These are phyloP conservation scores for Myxocyprinus asiaticus DNA, from an alignment of 2,113 vertebrate genomes.

Conservation along the genomic window DNA sequence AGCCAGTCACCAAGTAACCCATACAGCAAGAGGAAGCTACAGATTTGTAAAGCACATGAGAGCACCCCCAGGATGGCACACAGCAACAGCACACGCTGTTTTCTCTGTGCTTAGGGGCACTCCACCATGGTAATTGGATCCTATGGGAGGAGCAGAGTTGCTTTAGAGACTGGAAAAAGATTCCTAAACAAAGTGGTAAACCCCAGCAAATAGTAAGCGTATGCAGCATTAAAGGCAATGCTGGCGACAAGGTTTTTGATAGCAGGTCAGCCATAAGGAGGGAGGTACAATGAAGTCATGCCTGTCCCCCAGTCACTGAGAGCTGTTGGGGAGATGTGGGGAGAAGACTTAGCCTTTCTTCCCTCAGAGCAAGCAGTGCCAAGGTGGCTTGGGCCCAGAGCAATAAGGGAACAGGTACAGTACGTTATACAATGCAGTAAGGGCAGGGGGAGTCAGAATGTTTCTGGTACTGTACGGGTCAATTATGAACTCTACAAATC, in stretches of 20 bases:
- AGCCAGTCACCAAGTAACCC: conserved; percentile 75
- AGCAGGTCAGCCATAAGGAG: conserved; percentile 78
- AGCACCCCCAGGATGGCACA: conserved; percentile 75
- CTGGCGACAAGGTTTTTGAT: conserved; percentile 60
- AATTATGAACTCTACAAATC: conserved; percentile 78
- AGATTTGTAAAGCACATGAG: conserved; percentile 81
- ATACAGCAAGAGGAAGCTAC: conserved; percentile 84
- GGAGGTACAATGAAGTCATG: conserved; percentile 62
- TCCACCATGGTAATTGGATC: conserved; percentile 57
- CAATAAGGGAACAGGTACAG: conserved; percentile 77
- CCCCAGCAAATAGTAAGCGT: conserved; percentile 78
- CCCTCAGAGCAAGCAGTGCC: conserved; percentile 73
- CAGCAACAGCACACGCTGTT: conserved; percentile 58
- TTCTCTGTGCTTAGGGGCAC: conserved; percentile 52
- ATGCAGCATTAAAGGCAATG: conserved; percentile 77
- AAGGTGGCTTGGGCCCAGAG: conserved; percentile 77
- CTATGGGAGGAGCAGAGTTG: conserved; percentile 53
- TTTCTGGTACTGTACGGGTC: conserved; percentile 83
- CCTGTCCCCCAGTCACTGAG: conserved; percentile 70
- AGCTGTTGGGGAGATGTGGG: conserved; percentile 61
- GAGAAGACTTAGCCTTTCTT: conserved; percentile 69
- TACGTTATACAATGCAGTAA: conserved; percentile 80
- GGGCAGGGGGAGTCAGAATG: conserved; percentile 65
- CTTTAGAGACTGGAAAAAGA: conserved; percentile 73
- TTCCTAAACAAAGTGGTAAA: conserved; percentile 73